Evolutionary conservation across 2,797 vertebrate species (phyloP), one percentile per base, ranked within the genome.

Genomic region (Acipenser transmontanus): DNA sequence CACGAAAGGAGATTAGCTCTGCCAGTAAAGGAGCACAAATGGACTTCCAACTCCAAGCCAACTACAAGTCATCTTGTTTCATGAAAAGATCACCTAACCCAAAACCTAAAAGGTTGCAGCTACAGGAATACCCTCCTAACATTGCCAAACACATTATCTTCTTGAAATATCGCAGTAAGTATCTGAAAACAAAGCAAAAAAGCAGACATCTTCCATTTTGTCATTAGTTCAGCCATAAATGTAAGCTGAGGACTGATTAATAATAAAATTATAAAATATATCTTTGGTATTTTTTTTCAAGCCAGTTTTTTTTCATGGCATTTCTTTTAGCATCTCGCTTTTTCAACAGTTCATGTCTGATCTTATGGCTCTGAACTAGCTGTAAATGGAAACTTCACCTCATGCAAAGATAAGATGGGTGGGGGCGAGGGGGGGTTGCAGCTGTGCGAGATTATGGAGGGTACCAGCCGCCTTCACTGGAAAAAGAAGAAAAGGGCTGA

Each of bases 381-480:
- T 86, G 85, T 85, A 83, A 91, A 89, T 94, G 92, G 93, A 95
- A 95, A 95, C 87, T 94, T 93, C 89, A 90, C 91, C 89, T 93
- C 91, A 89, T 93, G 89, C 87, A 86, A 89, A 78, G 91, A 93
- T 94, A 95, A 94, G 85, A 89, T 87, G 78, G 82, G 81, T 81
- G 49, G 2, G 47, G 47, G 48, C 17, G 8, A 48, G 63, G 17
- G 4, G 9, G 8, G 59, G 14, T 52, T 68, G 64, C 87, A 96
- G 89, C 92, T 94, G 93, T 84, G 85, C 83, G 81, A 92, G 88
- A 94, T 95, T 94, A 93, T 72, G 77, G 88, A 83, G 79, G 81
- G 82, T 88, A 92, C 86, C 85, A 92, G 86, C 88, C 90, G 89
- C 90, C 86, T 83, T 85, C 79, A 74, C 75, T 94, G 88, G 89